Base-by-base conservation (phyloP, 2,113 vertebrate genomes). In the Calyptommatus sinebrachiatus region DNA sequence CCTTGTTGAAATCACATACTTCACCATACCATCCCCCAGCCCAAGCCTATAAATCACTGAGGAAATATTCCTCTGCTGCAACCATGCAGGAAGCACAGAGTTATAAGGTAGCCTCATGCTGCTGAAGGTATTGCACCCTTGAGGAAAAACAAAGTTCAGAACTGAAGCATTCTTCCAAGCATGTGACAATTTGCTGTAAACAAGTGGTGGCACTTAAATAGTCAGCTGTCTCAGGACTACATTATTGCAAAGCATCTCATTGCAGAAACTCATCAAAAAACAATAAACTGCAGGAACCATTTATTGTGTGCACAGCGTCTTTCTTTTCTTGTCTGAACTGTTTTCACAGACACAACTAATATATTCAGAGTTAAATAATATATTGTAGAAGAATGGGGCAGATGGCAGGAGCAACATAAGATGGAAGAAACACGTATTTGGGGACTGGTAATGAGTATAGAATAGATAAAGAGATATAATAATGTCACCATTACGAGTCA, bases 141-240 rank as follows among this genome's bases (percentile, higher is more conserved):
- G 78, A 76, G 85, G 14, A 88, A 89, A 81, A 91, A 31, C 5
- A 71, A 85, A 22, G 85, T 83, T 90, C 91, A 85, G 76, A 85
- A 88, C 76, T 31, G 48, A 88, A 35, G 75, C 76, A 2, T 35
- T 87, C 77, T 71, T 78, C 76, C 57, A 77, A 76, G 46, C 48
- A n/a, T 65, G 12, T 20, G 70, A 7, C 79, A 22, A 76, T 90
- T 87, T 60, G 41, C 57, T 82, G 88, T 86, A 88, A 89, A 86
- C 72, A 85, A 80, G 48, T 22, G 77, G 62, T 48, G 62, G 14
- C 53, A 76, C 66, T 86, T 87, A 78, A 84, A 76, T 71, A 82
- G 10, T 79, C 76, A 3, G 20, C 74, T 82, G 79, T 57, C 0
- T 69, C 0, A 74, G 35, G 65, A 61, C 31, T 46, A 3, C 12